phyloP scores from a whole-genome alignment of 2,113 vertebrate genomes.

The Macroglossus sobrinus region DNA sequence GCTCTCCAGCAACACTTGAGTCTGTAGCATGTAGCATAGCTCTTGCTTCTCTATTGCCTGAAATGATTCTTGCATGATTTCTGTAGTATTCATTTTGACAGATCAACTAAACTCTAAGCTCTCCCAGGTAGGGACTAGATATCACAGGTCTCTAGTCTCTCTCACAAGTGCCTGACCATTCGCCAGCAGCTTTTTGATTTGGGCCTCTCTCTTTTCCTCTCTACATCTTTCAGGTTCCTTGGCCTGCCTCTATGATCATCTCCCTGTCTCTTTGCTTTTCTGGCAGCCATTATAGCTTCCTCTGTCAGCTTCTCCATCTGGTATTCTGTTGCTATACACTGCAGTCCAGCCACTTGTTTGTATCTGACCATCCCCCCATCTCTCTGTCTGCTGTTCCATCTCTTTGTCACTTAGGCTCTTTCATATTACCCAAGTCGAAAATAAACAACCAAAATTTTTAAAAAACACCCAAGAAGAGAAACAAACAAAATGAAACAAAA shows the following conservation, averaged over 20 bases:
- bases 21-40: background rate
- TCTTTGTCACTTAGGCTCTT: background rate
- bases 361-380: background rate
- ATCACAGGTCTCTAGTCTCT: background rate
- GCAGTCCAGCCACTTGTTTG: background rate
- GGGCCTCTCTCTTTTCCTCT: background rate
- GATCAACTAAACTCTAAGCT: background rate
- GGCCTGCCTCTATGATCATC: background rate
- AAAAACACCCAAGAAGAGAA: background rate
- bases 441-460: background rate
- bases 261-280: background rate
- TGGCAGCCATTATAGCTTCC: background rate
- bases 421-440: background rate
- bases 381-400: background rate
- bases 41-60: background rate
- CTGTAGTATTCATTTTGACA: background rate
- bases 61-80: background rate
- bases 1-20: background rate
- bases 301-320: background rate
- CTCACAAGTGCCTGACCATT: background rate
- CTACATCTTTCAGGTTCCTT: background rate
- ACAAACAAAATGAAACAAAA: slow-evolving; percentile 19
- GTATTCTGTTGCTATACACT: background rate
- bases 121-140: background rate
- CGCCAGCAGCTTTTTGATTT: background rate